These are phyloP conservation scores for Osmoderma eremita DNA, from an alignment of 2,888 invertebrate species.

Conservation along the genomic window DNA sequence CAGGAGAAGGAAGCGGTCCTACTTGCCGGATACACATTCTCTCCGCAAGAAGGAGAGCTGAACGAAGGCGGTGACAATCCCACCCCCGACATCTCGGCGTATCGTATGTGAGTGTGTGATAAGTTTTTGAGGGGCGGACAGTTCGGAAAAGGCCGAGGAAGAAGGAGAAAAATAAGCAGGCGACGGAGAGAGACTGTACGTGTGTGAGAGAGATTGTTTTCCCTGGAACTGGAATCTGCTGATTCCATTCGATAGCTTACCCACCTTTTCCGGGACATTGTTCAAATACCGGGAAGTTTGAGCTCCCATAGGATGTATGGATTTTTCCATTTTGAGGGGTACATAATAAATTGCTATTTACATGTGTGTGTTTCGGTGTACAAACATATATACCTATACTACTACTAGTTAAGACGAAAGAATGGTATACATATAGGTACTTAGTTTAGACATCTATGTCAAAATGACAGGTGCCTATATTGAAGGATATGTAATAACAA, in stretches of 20 bases:
- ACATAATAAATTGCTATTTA: too few species aligned
- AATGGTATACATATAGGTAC: too few species aligned
- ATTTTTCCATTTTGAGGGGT: too few species aligned
- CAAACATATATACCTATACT: too few species aligned
- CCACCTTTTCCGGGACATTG: conserved; percentile 2
- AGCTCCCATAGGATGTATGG: background rate
- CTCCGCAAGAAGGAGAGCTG: conserved; percentile 42
- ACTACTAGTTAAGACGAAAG: too few species aligned
- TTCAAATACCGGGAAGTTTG: background rate
- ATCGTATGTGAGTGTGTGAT: conserved; percentile 63
- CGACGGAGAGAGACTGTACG: conserved; percentile 8
- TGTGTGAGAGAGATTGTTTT: conserved; percentile 3
- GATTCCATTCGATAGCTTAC: background rate
- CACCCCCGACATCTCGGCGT: conserved; percentile 58
- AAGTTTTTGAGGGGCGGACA: conserved; percentile 59
- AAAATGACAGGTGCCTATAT: too few species aligned
- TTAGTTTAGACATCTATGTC: too few species aligned
- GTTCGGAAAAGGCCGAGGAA: conserved; percentile 45
- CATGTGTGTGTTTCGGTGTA: too few species aligned
- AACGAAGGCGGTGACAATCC: conserved; percentile 55
- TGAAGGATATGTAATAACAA: too few species aligned
- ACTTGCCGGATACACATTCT: conserved; percentile 26
- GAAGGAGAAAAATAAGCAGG: conserved; percentile 30
- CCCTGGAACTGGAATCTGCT: background rate
- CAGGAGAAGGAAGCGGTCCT: conserved; percentile 43